A percentile compares a stretch with the other conserved stretches of the same genome.
phyloP scores from a whole-genome alignment of 2,797 vertebrate species.

The Cephalopachus bancanus region DNA sequence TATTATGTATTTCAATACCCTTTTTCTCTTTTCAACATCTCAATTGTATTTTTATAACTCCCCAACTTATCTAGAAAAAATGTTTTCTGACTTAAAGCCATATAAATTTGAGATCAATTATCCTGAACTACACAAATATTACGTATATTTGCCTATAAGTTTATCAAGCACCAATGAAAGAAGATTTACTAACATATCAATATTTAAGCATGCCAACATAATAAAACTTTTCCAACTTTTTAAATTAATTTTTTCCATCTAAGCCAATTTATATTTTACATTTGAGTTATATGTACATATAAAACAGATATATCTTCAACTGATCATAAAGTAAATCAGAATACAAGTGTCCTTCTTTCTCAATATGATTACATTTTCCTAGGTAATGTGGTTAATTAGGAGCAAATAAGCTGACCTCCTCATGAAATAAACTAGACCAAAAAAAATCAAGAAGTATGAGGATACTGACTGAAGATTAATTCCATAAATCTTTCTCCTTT shows the following conservation, averaged over 20 bases:
- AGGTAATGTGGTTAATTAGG: not conserved
- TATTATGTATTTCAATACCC: not conserved
- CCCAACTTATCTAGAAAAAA: slow-evolving; percentile 24
- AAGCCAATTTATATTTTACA: not conserved
- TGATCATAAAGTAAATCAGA: not conserved
- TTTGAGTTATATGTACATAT: not conserved
- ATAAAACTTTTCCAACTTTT: not conserved
- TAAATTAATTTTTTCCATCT: not conserved
- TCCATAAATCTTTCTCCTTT: not conserved
- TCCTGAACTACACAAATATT: not conserved
- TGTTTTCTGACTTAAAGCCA: not conserved
- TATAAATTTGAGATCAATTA: slow-evolving; percentile 31
- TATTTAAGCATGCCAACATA: not conserved
- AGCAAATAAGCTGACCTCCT: not conserved
- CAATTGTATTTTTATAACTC: not conserved
- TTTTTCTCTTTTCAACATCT: not conserved
- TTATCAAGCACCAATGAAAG: not conserved
- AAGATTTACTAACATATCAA: not conserved
- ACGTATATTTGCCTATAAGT: slow-evolving; percentile 15
- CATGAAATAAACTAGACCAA: not conserved
- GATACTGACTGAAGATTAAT: not conserved
- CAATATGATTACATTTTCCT: not conserved
- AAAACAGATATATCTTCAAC: not conserved
- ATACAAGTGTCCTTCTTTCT: not conserved
- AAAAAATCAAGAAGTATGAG: not conserved